These are phyloP conservation scores for Drosophila murphyi DNA, from an alignment of 1,140 invertebrate genomes.

Conservation along the genomic window DNA sequence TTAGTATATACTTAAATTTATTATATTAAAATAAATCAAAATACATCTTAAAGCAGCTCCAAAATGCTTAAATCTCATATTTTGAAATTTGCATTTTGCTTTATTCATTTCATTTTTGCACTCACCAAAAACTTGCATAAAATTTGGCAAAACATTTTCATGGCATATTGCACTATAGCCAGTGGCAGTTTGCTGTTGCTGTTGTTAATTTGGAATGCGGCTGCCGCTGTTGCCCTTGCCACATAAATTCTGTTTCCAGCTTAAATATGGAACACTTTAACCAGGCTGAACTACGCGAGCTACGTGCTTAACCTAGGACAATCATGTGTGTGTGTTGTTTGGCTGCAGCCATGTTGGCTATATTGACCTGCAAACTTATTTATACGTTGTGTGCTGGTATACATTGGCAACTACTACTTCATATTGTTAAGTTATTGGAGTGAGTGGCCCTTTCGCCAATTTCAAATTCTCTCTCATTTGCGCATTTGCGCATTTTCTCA, in stretches of 20 bases:
- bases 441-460: constrained; percentile 26
- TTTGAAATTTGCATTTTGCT: neutral
- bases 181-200: constrained; percentile 1
- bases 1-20: no score
- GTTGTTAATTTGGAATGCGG: neutral
- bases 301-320: constrained; percentile 10
- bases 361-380: constrained; percentile 43
- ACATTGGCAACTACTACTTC: constrained; percentile 62
- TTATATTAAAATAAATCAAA: neutral
- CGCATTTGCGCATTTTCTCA: neutral
- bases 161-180: constrained; percentile 6
- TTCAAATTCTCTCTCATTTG: constrained; percentile 8
- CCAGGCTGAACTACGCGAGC: constrained; percentile 7
- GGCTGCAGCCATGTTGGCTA: constrained; percentile 12
- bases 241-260: constrained; percentile 62
- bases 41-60: neutral
- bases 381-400: constrained; percentile 37
- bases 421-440: constrained; percentile 73
- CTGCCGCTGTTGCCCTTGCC: constrained; percentile 19
- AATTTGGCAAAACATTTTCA: constrained; percentile 27
- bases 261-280: constrained; percentile 66
- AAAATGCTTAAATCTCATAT: neutral
- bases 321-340: constrained; percentile 15
- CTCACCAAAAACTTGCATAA: constrained; percentile 5
- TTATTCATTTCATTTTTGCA: constrained; percentile 7